Evolutionary conservation across 2,888 invertebrate species (phyloP).

Genomic region (Parelbella ahira): DNA sequence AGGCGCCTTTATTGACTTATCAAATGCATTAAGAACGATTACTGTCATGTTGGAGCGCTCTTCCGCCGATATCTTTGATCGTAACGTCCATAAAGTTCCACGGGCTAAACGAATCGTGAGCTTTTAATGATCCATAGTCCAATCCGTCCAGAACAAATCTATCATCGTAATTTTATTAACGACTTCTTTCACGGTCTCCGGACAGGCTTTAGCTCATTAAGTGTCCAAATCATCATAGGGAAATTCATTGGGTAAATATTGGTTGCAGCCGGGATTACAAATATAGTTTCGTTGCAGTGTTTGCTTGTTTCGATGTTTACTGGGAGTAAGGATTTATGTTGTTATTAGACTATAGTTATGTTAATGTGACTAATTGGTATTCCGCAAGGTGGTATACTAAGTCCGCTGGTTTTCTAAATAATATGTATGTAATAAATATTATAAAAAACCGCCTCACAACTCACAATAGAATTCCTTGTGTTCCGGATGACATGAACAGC

Average conservation of each 20-base stretch:
- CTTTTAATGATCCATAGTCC: conserved; percentile 23
- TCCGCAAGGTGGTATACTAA: too few relatives aligned
- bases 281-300: too few relatives aligned
- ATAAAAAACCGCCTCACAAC: too few relatives aligned
- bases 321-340: too few relatives aligned
- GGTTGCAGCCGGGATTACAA: not conserved
- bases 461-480: too few relatives aligned
- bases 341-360: too few relatives aligned
- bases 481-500: too few relatives aligned
- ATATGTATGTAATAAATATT: too few relatives aligned
- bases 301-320: too few relatives aligned
- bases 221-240: conserved; percentile 2
- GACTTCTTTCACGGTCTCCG: conserved; percentile 19
- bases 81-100: conserved; percentile 16
- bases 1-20: conserved; percentile 12
- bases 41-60: conserved; percentile 11
- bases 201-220: conserved; percentile 18
- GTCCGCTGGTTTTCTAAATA: too few relatives aligned
- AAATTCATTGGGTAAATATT: conserved; percentile 15
- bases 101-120: conserved; percentile 23
- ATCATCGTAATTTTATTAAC: conserved; percentile 23
- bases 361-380: too few relatives aligned
- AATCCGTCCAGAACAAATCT: conserved; percentile 20
- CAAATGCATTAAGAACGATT: conserved; percentile 23
- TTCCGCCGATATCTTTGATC: conserved; percentile 26